A percentile compares a stretch with the other conserved stretches of the same genome.
Evolutionary conservation across 2,113 vertebrate genomes (phyloP).

Genomic region (Apodemus speciosus): DNA sequence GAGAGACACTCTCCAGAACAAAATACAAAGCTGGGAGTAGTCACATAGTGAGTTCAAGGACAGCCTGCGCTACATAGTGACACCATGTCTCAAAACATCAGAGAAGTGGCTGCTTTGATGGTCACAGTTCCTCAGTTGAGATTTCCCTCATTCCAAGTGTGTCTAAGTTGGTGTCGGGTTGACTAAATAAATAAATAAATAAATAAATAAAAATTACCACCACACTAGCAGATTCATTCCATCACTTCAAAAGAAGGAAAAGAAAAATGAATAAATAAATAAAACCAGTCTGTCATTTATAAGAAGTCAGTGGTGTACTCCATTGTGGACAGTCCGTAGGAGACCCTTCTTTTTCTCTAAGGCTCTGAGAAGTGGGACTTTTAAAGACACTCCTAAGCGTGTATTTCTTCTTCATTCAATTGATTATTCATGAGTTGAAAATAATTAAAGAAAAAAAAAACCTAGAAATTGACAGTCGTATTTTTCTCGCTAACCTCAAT

Average conservation of each 20-base stretch:
- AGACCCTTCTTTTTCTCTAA: not conserved
- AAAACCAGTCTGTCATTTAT: not conserved
- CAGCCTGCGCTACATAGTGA: not conserved
- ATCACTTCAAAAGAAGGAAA: conserved; percentile 47
- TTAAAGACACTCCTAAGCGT: conserved; percentile 35
- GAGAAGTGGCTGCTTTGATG: not conserved
- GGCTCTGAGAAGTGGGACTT: not conserved
- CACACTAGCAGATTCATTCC: not conserved
- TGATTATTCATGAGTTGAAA: conserved; percentile 74
- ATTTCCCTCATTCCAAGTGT: not conserved
- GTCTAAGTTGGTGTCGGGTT: not conserved
- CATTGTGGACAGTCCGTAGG: not conserved
- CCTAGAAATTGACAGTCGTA: conserved; percentile 64
- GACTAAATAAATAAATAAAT: not conserved
- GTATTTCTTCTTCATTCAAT: conserved; percentile 49
- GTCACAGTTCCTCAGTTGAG: not conserved
- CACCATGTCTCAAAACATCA: not conserved
- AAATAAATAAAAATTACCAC: not conserved
- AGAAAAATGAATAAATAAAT: not conserved
- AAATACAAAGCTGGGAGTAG: not conserved
- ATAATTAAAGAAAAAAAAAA: conserved; percentile 67
- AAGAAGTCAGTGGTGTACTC: conserved; percentile 14
- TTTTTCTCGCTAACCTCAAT: conserved; percentile 79
- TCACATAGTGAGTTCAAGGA: not conserved
- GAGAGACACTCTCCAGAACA: not conserved